Percentiles rank a stretch among this genome's conserved stretches.
Evolutionary conservation across 2,797 vertebrate genomes (phyloP).

Genomic region (Gouania willdenowi): DNA sequence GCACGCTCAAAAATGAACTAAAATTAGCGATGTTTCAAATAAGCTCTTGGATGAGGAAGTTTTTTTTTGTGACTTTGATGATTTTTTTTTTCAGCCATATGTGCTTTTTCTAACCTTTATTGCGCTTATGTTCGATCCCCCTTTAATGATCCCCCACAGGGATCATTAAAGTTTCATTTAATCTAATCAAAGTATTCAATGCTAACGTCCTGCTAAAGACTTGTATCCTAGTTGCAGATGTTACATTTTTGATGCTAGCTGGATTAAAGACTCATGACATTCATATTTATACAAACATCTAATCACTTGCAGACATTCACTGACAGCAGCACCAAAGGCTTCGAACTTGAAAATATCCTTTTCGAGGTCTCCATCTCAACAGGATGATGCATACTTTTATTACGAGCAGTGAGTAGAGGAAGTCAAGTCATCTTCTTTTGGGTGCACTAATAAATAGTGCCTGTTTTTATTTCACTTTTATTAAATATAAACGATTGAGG

Average conservation of each 20-base stretch:
- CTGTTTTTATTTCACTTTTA: slow-evolving; percentile 49
- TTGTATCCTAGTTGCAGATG: slow-evolving; percentile 24
- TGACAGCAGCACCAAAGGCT: slow-evolving; percentile 19
- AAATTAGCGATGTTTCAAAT: no score
- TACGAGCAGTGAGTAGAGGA: slow-evolving; percentile 38
- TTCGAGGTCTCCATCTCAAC: slow-evolving; percentile 9
- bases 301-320: slow-evolving; percentile 24
- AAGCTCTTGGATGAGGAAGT: no score
- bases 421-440: slow-evolving; percentile 44
- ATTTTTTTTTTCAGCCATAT: slow-evolving; percentile 12
- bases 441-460: slow-evolving; percentile 53
- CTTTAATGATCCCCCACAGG: slow-evolving; percentile 36
- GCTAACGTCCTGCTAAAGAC: slow-evolving; percentile 24
- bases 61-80: no score
- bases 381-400: slow-evolving; percentile 15
- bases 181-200: slow-evolving; percentile 44
- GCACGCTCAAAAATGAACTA: background rate
- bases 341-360: slow-evolving; percentile 29
- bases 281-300: slow-evolving; percentile 33
- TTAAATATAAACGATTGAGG: slow-evolving; percentile 49
- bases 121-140: slow-evolving; percentile 35
- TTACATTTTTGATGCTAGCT: slow-evolving; percentile 16
- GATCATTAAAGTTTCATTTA: slow-evolving; percentile 56
- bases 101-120: slow-evolving; percentile 39
- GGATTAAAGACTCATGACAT: slow-evolving; percentile 14